Base-by-base conservation (phyloP, 2,888 invertebrate genomes). In the Sinopyrophorus schimmeli region DNA sequence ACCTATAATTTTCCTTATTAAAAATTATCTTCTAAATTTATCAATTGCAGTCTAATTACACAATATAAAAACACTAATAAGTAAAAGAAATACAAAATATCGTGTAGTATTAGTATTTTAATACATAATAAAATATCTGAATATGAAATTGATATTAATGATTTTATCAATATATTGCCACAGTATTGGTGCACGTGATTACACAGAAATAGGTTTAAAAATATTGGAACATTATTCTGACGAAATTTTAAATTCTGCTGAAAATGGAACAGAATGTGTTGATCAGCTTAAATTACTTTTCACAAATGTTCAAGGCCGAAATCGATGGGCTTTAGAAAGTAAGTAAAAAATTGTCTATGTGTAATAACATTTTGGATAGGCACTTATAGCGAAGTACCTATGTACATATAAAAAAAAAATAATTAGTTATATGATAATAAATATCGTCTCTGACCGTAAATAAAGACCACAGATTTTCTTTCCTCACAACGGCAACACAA, bases 321-420 rank as follows among this genome's bases (percentile, higher is more conserved):
- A 49, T 23, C 27, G 32, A 27, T 54, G 54, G 54, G 47, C 54
- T 4, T 11, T 54, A 14, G 15, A 47, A 6, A 54, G 54, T 54
- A 23, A 54, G 50, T 49, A 10, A 18, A 5, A 5, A 7, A 34
- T 3, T 24, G 3, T 3, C 9, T 5, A 5, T 3, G 24, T 24
- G 24, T 5, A 20, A 6, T 20, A 5, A 20, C 5, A 2, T 21
- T 21, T 2, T n/a, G n/a, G n/a, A n/a, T n/a, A n/a, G n/a, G n/a
- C n/a, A n/a, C n/a, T n/a, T n/a, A n/a, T n/a, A n/a, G n/a, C n/a
- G n/a, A n/a, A n/a, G n/a, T n/a, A n/a, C n/a, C n/a, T n/a, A n/a
- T n/a, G n/a, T n/a, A n/a, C n/a, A n/a, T n/a, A n/a, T n/a, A n/a
- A n/a, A n/a, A n/a, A n/a, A n/a, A n/a, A n/a, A n/a, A n/a, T n/a